Percentiles rank a stretch among this genome's conserved stretches.
These are phyloP conservation scores for Hyperoplus immaculatus DNA, from an alignment of 2,797 vertebrate species.

Conservation along the genomic window DNA sequence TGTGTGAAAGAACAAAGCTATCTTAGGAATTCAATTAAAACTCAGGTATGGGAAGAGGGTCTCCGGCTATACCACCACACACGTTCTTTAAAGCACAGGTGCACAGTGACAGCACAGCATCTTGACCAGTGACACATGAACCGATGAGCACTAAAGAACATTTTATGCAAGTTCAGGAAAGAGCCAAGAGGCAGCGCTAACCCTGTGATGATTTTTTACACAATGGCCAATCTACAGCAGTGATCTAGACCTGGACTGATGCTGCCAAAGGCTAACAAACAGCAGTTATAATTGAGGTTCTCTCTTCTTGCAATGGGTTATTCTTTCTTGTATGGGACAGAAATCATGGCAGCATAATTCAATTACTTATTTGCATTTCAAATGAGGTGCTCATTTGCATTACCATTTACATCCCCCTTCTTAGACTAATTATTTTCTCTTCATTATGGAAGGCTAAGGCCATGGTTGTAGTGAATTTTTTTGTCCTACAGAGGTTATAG, in stretches of 20 bases:
- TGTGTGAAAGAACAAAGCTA: slow-evolving; percentile 18
- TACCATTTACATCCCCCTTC: slow-evolving; percentile 76
- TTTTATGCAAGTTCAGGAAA: slow-evolving; percentile 21
- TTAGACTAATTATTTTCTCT: slow-evolving; percentile 82
- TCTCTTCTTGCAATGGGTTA: slow-evolving; percentile 62
- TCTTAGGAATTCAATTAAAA: slow-evolving; percentile 46
- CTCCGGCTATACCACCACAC: background rate
- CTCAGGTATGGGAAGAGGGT: slow-evolving; percentile 14
- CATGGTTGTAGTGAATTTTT: slow-evolving; percentile 51
- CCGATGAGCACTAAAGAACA: slow-evolving; percentile 30
- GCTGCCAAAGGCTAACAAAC: slow-evolving; percentile 56
- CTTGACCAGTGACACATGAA: slow-evolving; percentile 53
- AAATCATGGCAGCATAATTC: slow-evolving; percentile 80
- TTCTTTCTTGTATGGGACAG: slow-evolving; percentile 62
- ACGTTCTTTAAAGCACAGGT: slow-evolving; percentile 13
- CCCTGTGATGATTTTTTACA: slow-evolving; percentile 22
- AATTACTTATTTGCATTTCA: slow-evolving; percentile 86
- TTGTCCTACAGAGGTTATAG: slow-evolving; percentile 52
- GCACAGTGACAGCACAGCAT: slow-evolving; percentile 36
- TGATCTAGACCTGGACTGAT: slow-evolving; percentile 55
- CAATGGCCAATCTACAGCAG: slow-evolving; percentile 39
- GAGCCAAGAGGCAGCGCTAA: slow-evolving; percentile 44
- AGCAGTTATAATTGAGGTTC: slow-evolving; percentile 80
- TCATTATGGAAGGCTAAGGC: slow-evolving; percentile 66
- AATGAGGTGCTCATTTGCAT: slow-evolving; percentile 83